Evolutionary conservation across 2,888 invertebrate species (phyloP), one percentile per base, ranked within the genome.

Genomic region (Gymnosoma rotundatum): DNA sequence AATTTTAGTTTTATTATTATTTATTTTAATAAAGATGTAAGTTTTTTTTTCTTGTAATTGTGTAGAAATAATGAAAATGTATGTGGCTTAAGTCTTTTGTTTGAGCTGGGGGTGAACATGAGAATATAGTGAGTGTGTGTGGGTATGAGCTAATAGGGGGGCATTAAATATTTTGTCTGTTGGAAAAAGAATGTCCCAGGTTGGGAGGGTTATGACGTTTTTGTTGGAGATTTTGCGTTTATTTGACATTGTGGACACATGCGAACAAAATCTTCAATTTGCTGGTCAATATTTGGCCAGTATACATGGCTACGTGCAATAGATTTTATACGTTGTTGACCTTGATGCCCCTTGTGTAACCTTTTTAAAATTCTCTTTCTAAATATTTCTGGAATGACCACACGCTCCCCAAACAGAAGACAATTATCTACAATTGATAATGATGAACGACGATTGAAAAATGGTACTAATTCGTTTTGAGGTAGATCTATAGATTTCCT

Each of bases 221-320:
- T 80, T 8, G 36, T n/a, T n/a, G 66, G 72, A 18, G 38, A 66
- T 18, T 72, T 79, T n/a, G 42, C 50, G 14, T 56, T 60, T 1
- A 2, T 1, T 52, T 79, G 66, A 56, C 79, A 79, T 12, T 73
- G 56, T 21, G 36, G 56, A 12, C 79, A 79, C n/a, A 18, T 21
- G 4, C 63, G 38, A 18, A 58, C 20, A 36, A 25, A 79, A 7
- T 88, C 89, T 88, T 89, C 84, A 84, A 90, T 66, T 88, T 88
- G 78, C 54, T 75, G 61, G 72, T 72, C 74, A 87, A 86, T 54
- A 64, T 76, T 56, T 56, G 45, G 16, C 72, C 72, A 72, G 20
- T 74, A 80, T 2, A 61, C 60, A 50, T 61, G 60, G 16, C 67
- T 66, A 9, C 78, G 56, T 4, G 78, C 72, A 2, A 72, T 79